Evolutionary conservation across 2,113 vertebrate genomes (phyloP).

Genomic region (Sialia sialis): DNA sequence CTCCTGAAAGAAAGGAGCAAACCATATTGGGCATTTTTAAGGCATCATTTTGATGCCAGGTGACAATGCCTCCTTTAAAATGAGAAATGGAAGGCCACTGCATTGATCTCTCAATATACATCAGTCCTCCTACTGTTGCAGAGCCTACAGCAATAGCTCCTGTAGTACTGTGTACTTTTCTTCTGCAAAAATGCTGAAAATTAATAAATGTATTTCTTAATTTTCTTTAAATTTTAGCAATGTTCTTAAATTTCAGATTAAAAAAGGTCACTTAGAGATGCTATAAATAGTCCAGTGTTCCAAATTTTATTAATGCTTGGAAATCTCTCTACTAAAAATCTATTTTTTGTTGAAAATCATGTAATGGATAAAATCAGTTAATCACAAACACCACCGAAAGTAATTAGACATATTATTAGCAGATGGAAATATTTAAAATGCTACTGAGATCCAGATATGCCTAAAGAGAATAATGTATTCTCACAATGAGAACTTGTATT

Average conservation of each 20-base stretch:
- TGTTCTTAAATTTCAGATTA: not conserved
- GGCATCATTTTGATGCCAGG: not conserved
- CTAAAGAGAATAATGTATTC: not conserved
- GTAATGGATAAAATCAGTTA: not conserved
- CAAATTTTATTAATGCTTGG: not conserved
- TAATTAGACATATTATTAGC: not conserved
- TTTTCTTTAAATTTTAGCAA: not conserved
- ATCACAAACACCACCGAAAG: not conserved
- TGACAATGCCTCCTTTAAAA: not conserved
- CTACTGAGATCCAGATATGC: not conserved
- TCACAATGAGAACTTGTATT: not conserved
- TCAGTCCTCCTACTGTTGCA: not conserved
- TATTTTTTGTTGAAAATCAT: not conserved
- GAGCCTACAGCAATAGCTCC: not conserved
- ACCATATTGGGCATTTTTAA: not conserved
- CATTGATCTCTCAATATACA: not conserved
- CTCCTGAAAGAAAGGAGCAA: not conserved
- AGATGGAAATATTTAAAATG: not conserved
- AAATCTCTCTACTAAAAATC: not conserved
- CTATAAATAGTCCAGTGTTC: not conserved
- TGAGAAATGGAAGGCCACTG: not conserved
- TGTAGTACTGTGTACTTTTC: not conserved
- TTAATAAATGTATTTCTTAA: accelerated
- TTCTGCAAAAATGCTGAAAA: not conserved
- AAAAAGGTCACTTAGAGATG: not conserved